Evolutionary conservation across 2,797 vertebrate genomes (phyloP), one percentile per base, ranked within the genome.

Genomic region (Sciurus vulgaris): DNA sequence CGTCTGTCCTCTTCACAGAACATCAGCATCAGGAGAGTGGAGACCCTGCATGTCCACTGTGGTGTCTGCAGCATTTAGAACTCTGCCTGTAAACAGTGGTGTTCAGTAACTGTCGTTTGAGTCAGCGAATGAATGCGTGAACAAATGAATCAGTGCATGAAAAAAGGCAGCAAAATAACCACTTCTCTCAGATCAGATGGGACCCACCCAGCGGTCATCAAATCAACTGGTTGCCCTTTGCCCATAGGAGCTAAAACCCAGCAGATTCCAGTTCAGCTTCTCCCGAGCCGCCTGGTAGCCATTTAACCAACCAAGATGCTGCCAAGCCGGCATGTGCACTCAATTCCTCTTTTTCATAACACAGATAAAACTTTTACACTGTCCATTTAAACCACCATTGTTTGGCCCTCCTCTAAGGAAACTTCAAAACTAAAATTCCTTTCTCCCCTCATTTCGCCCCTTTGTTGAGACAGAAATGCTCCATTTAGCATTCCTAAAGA

Each of bases 401-500:
- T 86, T n/a, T 38, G 77, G 30, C 22, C 87, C 70, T 70, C 15
- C 35, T 51, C 92, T 79, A 9, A 83, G 82, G 95, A 82, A 96
- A 56, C 69, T 13, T 88, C 59, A 91, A 72, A 97, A 96, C 73
- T 93, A 84, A 95, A 98, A 95, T 89, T 89, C 92, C 82, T 91
- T 79, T 95, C 82, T 38, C n/a, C 33, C 49, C 88, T 96, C 95
- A 84, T 94, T 95, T 91, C 61, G 44, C 38, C 28, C 47, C 73
- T 82, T 95, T 95, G 87, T 97, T 14, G 72, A 3, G 2, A 79
- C 26, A 77, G 83, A 94, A 97, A 96, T 93, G 96, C 88, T 93
- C 96, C 94, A 94, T 94, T 97, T 96, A 97, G 96, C 95, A 85
- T 95, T 95, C 95, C 93, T 76, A 97, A 96, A 97, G 24, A 67